A percentile compares a stretch with the other conserved stretches of the same genome.
Conservation (phyloP, 2,797 vertebrate species). For the Lepilemur septentrionalis region DNA sequence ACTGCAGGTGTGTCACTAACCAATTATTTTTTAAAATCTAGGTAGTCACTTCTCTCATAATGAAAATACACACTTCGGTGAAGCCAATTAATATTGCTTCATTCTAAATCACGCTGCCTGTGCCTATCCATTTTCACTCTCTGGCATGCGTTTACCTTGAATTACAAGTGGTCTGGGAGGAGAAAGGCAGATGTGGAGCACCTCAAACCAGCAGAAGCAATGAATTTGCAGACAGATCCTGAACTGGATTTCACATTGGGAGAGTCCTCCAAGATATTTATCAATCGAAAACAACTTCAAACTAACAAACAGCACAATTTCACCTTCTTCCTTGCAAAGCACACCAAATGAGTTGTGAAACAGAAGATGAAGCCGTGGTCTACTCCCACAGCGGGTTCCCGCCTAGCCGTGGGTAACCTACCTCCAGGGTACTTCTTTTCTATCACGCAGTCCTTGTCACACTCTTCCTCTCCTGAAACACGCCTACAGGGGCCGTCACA, state of each 20-base stretch:
- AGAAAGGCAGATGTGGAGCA: conserved; percentile 8
- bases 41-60: neutral
- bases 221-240: neutral
- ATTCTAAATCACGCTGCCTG: conserved; percentile 22
- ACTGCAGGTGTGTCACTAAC: conserved; percentile 28
- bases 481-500: neutral
- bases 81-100: conserved; percentile 51
- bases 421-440: neutral
- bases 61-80: conserved; percentile 32
- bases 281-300: neutral
- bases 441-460: neutral
- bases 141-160: neutral
- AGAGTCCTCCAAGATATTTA: neutral
- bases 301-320: neutral
- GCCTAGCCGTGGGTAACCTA: neutral
- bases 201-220: conserved; percentile 20
- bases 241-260: neutral
- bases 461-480: neutral
- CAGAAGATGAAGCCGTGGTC: neutral
- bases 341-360: neutral
- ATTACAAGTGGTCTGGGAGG: conserved; percentile 49
- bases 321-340: neutral
- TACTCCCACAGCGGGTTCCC: neutral
- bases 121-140: conserved; percentile 16
- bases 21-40: conserved; percentile 42